Conservation (phyloP, 2,888 invertebrate species). For the Hipparchia semele region DNA sequence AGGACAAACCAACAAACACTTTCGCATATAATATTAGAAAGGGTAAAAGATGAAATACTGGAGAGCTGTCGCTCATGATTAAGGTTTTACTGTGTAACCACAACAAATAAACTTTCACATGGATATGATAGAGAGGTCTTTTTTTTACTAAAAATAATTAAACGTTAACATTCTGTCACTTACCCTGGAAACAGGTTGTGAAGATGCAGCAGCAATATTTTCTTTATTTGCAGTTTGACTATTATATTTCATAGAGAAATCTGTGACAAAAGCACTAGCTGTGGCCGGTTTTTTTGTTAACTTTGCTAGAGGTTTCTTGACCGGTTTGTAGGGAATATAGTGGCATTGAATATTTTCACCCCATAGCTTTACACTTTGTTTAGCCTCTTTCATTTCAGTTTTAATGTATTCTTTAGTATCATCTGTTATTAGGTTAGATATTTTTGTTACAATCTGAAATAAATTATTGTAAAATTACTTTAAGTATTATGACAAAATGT, state of each 20-base stretch:
- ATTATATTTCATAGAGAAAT: conserved; percentile 79
- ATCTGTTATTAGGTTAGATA: conserved; percentile 73
- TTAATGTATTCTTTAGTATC: conserved; percentile 44
- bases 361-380: conserved; percentile 68
- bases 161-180: conserved; percentile 27
- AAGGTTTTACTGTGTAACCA: too few relatives aligned
- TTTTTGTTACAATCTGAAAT: conserved; percentile 71
- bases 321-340: conserved; percentile 67
- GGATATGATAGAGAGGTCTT: too few relatives aligned
- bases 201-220: conserved; percentile 42
- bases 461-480: neutral
- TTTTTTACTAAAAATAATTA: neutral
- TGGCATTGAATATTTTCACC: conserved; percentile 73
- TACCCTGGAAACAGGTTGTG: conserved; percentile 60
- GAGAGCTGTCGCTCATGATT: too few relatives aligned
- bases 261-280: conserved; percentile 66
- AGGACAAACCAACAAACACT: too few relatives aligned
- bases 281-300: conserved; percentile 65
- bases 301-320: conserved; percentile 66
- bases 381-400: conserved; percentile 12
- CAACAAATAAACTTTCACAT: too few relatives aligned
- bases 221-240: conserved; percentile 43
- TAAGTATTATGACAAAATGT: too few relatives aligned
- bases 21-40: too few relatives aligned
- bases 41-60: too few relatives aligned